These are phyloP conservation scores for Pedicia rivosa DNA, from an alignment of 2,888 invertebrate genomes.

Conservation along the genomic window DNA sequence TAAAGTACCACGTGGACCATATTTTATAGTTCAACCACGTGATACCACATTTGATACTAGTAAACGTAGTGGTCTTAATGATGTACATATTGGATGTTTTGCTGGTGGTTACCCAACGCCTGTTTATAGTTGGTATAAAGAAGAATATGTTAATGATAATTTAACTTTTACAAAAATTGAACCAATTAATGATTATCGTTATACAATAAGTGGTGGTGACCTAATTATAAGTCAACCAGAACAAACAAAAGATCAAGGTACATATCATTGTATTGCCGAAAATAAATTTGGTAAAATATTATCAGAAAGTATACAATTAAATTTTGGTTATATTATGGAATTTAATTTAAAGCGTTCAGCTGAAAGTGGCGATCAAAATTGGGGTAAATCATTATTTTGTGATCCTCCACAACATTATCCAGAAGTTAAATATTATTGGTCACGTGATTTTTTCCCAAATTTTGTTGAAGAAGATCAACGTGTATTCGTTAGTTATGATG, in stretches of 20 bases:
- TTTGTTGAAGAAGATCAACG: constrained; percentile 86
- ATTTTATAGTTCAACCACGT: constrained; percentile 69
- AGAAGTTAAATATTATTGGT: constrained; percentile 80
- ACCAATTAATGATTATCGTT: constrained; percentile 55
- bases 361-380: constrained; percentile 77
- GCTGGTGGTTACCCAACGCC: constrained; percentile 83
- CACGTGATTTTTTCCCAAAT: constrained; percentile 74
- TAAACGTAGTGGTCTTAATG: constrained; percentile 48
- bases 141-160: constrained; percentile 68
- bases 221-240: constrained; percentile 77
- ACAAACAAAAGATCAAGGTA: constrained; percentile 64
- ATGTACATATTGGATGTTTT: constrained; percentile 62
- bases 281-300: constrained; percentile 79
- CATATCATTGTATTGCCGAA: constrained; percentile 82
- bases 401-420: constrained; percentile 89
- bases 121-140: constrained; percentile 77
- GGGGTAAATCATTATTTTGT: constrained; percentile 86
- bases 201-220: constrained; percentile 81
- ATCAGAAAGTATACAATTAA: constrained; percentile 73
- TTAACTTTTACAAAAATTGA: constrained; percentile 58
- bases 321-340: constrained; percentile 81
- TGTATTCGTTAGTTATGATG: constrained; percentile 87
- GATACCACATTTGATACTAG: constrained; percentile 72
- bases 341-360: constrained; percentile 75
- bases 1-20: constrained; percentile 74